Percentiles rank a stretch among this genome's conserved stretches.
Evolutionary conservation across 2,113 vertebrate species (phyloP).

Genomic region (Manacus vitellinus): DNA sequence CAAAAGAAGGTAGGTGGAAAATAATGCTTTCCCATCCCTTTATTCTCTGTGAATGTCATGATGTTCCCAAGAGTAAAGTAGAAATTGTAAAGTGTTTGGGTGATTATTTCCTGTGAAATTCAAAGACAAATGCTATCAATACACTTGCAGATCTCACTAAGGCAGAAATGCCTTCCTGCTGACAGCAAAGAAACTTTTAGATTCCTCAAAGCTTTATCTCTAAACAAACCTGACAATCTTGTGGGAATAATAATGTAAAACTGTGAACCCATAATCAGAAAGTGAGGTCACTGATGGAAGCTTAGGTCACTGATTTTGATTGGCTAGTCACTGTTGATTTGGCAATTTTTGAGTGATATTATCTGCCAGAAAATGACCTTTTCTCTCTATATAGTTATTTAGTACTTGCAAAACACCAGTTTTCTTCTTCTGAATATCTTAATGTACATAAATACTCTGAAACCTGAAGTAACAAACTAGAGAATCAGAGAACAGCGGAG

Average conservation of each 20-base stretch:
- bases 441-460: background rate
- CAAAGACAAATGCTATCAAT: slow-evolving; percentile 73
- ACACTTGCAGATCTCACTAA: slow-evolving; percentile 58
- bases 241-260: slow-evolving; percentile 7
- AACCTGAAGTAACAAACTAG: background rate
- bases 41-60: slow-evolving; percentile 32
- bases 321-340: background rate
- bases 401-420: background rate
- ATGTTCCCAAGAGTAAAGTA: slow-evolving; percentile 55
- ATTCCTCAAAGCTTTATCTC: slow-evolving; percentile 63
- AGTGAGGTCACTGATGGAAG: slow-evolving; percentile 5
- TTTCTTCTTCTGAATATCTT: background rate
- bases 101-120: slow-evolving; percentile 74
- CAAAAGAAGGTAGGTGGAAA: slow-evolving; percentile 81
- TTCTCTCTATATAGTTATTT: background rate
- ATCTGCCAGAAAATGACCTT: background rate
- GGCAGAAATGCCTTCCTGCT: slow-evolving; percentile 56
- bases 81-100: slow-evolving; percentile 52
- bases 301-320: background rate
- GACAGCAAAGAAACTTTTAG: slow-evolving; percentile 55
- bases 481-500: fast-evolving
- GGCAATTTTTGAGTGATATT: background rate
- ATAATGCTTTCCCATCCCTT: slow-evolving; percentile 25
- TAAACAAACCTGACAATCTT: background rate
- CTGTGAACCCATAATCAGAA: slow-evolving; percentile 10